These are phyloP conservation scores for Galerucella calmariensis DNA, from an alignment of 2,888 invertebrate species.

Conservation along the genomic window DNA sequence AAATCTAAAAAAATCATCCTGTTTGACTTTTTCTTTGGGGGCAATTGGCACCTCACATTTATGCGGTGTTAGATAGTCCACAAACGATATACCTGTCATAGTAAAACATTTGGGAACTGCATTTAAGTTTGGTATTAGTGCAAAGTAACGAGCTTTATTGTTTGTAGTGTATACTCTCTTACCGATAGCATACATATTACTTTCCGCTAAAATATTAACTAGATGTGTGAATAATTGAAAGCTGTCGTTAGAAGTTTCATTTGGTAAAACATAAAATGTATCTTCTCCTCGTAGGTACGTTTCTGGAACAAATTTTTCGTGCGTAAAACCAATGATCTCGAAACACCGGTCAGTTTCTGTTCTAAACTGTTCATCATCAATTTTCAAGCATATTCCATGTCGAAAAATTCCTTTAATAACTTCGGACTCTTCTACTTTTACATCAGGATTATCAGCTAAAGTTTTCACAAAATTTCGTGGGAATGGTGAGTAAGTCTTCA, in stretches of 20 bases:
- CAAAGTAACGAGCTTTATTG: constrained; percentile 44
- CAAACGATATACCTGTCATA: constrained; percentile 43
- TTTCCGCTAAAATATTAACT: constrained; percentile 39
- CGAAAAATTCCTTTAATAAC: constrained; percentile 42
- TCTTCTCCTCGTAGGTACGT: constrained; percentile 40
- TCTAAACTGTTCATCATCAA: constrained; percentile 47
- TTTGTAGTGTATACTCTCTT: constrained; percentile 45
- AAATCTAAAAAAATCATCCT: constrained; percentile 41
- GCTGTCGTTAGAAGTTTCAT: constrained; percentile 32
- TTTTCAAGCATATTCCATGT: constrained; percentile 47
- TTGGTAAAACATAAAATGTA: constrained; percentile 43
- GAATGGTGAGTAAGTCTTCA: constrained; percentile 33
- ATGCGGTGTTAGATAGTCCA: constrained; percentile 38
- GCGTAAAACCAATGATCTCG: constrained; percentile 44
- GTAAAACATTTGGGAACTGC: constrained; percentile 43
- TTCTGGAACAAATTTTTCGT: constrained; percentile 45
- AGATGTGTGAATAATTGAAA: constrained; percentile 43
- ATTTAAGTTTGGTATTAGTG: constrained; percentile 45
- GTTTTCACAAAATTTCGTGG: constrained; percentile 27
- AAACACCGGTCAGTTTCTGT: constrained; percentile 45
- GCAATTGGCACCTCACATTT: constrained; percentile 28
- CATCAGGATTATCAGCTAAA: constrained; percentile 43
- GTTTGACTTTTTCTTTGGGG: constrained; percentile 33
- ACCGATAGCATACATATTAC: constrained; percentile 44
- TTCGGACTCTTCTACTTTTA: constrained; percentile 35